Conservation (phyloP, 1,140 invertebrate genomes). For the Bombus breviceps region DNA sequence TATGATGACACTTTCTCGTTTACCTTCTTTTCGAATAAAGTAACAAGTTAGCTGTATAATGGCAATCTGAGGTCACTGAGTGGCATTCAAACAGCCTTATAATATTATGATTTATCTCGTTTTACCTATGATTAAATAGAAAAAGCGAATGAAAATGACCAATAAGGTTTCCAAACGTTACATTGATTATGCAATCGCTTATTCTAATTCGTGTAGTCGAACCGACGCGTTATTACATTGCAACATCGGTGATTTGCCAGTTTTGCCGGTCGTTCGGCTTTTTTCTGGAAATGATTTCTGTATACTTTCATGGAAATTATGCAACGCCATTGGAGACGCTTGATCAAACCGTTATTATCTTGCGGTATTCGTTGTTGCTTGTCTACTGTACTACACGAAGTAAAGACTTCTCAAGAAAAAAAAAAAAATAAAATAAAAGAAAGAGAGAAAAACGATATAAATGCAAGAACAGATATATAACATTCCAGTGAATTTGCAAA, state of each 20-base stretch:
- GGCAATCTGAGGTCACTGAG: background rate
- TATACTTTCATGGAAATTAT: constrained; percentile 8
- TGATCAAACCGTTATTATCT: constrained; percentile 30
- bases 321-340: background rate
- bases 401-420: background rate
- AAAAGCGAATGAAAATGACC: background rate
- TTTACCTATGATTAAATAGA: background rate
- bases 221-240: constrained; percentile 10
- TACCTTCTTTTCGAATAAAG: background rate
- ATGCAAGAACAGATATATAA: background rate
- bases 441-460: background rate
- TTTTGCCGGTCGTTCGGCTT: background rate
- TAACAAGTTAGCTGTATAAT: too few relatives aligned
- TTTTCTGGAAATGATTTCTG: background rate
- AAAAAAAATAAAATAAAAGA: too few relatives aligned
- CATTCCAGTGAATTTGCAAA: background rate
- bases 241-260: constrained; percentile 16
- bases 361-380: background rate
- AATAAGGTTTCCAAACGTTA: background rate
- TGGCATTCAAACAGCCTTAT: background rate
- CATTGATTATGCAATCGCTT: background rate
- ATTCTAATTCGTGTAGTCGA: constrained; percentile 21
- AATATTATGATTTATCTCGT: background rate
- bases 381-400: background rate
- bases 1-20: background rate